A percentile compares a stretch with the other conserved stretches of the same genome.
Evolutionary conservation across 2,888 invertebrate genomes (phyloP).

Genomic region (Eupithecia inturbata): DNA sequence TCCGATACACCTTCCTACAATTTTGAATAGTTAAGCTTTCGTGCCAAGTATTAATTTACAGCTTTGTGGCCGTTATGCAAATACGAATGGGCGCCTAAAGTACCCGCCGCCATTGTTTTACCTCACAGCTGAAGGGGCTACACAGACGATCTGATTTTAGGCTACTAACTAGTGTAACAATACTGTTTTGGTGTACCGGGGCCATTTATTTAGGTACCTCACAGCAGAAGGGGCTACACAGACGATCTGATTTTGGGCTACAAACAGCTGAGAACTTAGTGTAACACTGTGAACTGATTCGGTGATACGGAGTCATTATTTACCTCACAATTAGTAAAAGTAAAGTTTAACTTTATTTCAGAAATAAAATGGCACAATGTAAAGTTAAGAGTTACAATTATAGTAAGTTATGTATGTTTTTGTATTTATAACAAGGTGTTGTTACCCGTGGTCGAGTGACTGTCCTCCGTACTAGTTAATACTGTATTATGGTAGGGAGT

Average conservation of each 20-base stretch:
- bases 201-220: slow-evolving; percentile 48
- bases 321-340: no score
- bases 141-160: neutral
- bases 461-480: no score
- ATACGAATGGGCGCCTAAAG: slow-evolving; percentile 54
- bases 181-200: slow-evolving; percentile 31
- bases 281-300: neutral
- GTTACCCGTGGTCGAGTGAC: no score
- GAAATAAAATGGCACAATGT: no score
- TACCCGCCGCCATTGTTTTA: slow-evolving; percentile 48
- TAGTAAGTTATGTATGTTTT: no score
- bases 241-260: neutral
- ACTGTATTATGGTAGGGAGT: no score
- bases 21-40: slow-evolving; percentile 52
- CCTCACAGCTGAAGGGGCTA: slow-evolving; percentile 33
- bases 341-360: no score
- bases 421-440: no score
- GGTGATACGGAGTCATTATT: no score
- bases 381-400: no score
- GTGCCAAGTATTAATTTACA: slow-evolving; percentile 58
- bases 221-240: slow-evolving; percentile 16
- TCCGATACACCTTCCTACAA: slow-evolving; percentile 51
- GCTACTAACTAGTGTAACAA: neutral
- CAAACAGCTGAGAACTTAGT: neutral
- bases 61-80: slow-evolving; percentile 57